phyloP scores from a whole-genome alignment of 2,113 vertebrate genomes.

The Ardeotis arabs region DNA sequence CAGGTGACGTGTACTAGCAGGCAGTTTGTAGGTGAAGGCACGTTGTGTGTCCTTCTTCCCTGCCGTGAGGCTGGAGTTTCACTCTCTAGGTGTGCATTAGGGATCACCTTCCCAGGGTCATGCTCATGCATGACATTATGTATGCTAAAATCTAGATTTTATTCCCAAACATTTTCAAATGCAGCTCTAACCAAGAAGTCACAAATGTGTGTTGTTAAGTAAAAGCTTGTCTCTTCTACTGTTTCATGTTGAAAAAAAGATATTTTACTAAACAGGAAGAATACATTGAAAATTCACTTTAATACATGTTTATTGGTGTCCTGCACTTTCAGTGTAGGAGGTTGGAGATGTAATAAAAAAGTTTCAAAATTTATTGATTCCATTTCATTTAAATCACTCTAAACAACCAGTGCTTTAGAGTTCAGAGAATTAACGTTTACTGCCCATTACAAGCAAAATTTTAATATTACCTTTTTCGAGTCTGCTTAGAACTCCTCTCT shows the following conservation, averaged over 20 bases:
- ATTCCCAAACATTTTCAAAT: background rate
- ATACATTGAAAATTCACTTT: slow-evolving; percentile 37
- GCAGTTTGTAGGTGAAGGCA: background rate
- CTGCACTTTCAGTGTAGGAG: slow-evolving; percentile 61
- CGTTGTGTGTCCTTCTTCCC: accelerated
- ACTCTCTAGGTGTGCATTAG: background rate
- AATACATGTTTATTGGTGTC: slow-evolving; percentile 62
- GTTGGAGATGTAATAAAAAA: slow-evolving; percentile 61
- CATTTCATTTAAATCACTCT: slow-evolving; percentile 38
- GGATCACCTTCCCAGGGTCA: background rate
- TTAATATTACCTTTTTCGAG: slow-evolving; percentile 59
- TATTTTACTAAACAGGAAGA: background rate
- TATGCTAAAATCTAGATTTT: background rate
- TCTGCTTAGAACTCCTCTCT: slow-evolving; percentile 53
- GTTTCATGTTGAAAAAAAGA: background rate
- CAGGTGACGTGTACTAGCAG: background rate
- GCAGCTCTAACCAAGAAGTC: background rate
- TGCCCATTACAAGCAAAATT: slow-evolving; percentile 58
- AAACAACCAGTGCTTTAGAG: slow-evolving; percentile 68
- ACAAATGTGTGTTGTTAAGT: background rate
- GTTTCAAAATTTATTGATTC: slow-evolving; percentile 60
- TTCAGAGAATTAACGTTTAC: slow-evolving; percentile 38
- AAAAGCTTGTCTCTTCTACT: background rate
- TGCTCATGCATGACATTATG: background rate
- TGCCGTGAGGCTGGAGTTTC: background rate